Conservation (phyloP, 2,888 invertebrate species). For the Athalia cordata region DNA sequence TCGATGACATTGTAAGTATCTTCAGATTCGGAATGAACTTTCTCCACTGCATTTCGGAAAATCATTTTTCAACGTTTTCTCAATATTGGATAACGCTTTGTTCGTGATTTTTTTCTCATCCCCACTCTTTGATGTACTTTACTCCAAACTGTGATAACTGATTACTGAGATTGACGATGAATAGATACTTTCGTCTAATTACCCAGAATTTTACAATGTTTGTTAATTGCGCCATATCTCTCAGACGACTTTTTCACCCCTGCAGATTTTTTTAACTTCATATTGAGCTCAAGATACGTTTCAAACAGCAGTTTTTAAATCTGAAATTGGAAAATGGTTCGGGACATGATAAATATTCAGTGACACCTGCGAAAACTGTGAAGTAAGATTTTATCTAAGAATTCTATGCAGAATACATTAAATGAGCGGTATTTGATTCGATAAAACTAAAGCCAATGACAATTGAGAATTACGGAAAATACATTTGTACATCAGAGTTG, state of each 20-base stretch:
- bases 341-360: conserved; percentile 26
- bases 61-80: background rate
- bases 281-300: conserved; percentile 28
- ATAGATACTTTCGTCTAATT: background rate
- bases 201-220: background rate
- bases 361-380: conserved; percentile 22
- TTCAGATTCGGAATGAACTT: conserved; percentile 13
- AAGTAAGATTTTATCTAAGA: conserved; percentile 34
- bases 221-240: background rate
- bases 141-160: too few species aligned
- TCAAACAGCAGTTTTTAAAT: conserved; percentile 24
- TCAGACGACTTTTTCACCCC: conserved; percentile 22
- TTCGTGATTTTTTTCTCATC: too few species aligned
- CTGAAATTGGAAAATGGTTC: conserved; percentile 24
- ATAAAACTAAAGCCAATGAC: background rate
- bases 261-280: conserved; percentile 34
- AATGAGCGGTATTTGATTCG: background rate
- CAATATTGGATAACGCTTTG: background rate
- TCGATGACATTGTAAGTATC: conserved; percentile 78
- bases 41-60: background rate
- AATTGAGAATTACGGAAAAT: background rate
- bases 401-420: background rate
- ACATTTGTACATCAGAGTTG: background rate
- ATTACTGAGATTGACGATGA: too few species aligned
- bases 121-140: too few species aligned